phyloP scores from a whole-genome alignment of 2,797 vertebrate genomes.

The Crax fasciolata region DNA sequence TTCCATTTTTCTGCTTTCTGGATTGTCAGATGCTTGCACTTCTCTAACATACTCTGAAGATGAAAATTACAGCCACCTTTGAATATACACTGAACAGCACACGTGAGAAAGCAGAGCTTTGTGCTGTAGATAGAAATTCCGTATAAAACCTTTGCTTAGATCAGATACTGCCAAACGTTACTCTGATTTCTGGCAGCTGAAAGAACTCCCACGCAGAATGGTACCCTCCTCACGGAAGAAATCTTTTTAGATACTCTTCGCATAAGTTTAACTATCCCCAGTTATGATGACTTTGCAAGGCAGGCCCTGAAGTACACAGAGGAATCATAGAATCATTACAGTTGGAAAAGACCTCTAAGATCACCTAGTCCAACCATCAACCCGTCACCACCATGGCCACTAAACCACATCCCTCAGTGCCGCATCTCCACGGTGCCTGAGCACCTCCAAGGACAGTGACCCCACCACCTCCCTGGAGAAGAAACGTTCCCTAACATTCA shows the following conservation, averaged over 20 bases:
- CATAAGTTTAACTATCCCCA: not conserved
- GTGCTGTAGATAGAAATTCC: not conserved
- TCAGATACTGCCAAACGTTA: not conserved
- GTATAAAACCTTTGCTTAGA: not conserved
- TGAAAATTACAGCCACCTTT: not conserved
- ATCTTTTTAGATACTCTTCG: too few species aligned
- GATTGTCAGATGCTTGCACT: not conserved
- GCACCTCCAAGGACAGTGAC: too few species aligned
- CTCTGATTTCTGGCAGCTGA: not conserved
- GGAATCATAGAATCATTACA: not conserved
- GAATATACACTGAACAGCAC: rapidly evolving
- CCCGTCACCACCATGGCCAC: not conserved
- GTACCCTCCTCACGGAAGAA: not conserved
- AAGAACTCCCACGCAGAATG: not conserved
- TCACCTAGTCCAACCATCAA: not conserved
- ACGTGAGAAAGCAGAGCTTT: not conserved
- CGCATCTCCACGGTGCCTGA: too few species aligned
- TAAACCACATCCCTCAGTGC: not conserved
- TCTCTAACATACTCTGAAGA: not conserved
- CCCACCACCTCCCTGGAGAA: too few species aligned
- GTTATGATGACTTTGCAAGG: not conserved
- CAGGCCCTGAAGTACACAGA: rapidly evolving
- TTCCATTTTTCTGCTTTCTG: not conserved
- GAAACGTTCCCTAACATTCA: too few species aligned
- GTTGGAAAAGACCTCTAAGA: not conserved